Conservation (phyloP, 2,113 vertebrate genomes). For the Pelmatolapia mariae region DNA sequence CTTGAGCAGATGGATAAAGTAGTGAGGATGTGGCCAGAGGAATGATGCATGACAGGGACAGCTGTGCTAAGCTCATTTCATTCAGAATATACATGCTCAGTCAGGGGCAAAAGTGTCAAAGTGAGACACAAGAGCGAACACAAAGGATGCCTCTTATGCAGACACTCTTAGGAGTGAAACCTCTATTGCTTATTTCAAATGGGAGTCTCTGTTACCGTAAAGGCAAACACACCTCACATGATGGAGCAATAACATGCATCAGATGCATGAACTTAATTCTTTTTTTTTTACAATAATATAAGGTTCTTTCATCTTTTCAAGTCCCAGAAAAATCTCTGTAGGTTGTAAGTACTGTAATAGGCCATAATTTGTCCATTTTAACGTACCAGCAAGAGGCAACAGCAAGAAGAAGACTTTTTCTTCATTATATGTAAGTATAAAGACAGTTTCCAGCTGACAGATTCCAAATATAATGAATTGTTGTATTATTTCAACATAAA, state of each 20-base stretch:
- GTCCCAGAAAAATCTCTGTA: neutral
- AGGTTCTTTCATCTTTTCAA: neutral
- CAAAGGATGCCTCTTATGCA: neutral
- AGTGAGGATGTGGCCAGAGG: constrained; percentile 50
- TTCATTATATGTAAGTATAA: neutral
- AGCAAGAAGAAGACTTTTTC: neutral
- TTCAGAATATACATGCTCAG: constrained; percentile 56
- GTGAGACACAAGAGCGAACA: constrained; percentile 23
- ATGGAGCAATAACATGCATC: neutral
- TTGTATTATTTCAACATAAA: neutral
- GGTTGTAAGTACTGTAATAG: neutral
- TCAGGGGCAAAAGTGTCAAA: constrained; percentile 25
- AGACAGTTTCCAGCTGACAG: neutral
- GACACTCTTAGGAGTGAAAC: neutral
- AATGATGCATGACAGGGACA: constrained; percentile 64
- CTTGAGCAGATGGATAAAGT: constrained; percentile 53
- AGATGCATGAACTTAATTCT: neutral
- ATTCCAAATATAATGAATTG: neutral
- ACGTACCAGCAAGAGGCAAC: neutral
- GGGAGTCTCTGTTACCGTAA: neutral
- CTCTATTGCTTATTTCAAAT: neutral
- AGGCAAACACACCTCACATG: neutral
- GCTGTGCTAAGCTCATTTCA: constrained; percentile 56
- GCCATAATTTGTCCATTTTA: neutral
- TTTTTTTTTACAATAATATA: neutral